Evolutionary conservation across 2,113 vertebrate genomes (phyloP).

Genomic region (Plecturocebus donacophilus): DNA sequence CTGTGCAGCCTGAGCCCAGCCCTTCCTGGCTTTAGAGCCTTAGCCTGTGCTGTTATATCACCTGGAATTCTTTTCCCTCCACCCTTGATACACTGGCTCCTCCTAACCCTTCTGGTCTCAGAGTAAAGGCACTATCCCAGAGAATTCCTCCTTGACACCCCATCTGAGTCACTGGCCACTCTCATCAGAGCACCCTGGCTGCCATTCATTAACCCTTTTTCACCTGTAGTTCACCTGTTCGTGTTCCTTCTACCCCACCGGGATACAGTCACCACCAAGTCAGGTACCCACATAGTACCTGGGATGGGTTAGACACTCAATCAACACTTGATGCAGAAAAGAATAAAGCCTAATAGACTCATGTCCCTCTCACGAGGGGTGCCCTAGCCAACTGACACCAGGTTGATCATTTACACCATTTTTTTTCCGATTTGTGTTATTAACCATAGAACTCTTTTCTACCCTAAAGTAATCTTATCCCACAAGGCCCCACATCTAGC

Average conservation of each 20-base stretch:
- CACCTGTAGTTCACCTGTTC: background rate
- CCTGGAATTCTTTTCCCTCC: background rate
- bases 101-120: background rate
- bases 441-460: background rate
- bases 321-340: background rate
- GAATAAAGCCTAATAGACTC: background rate
- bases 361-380: background rate
- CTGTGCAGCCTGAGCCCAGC: background rate
- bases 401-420: background rate
- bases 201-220: background rate
- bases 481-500: background rate
- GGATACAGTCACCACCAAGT: background rate
- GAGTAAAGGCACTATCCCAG: background rate
- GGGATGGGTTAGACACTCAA: background rate
- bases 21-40: background rate
- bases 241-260: background rate
- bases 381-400: background rate
- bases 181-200: too few species aligned
- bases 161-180: background rate
- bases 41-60: background rate
- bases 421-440: background rate
- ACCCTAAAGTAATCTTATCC: background rate
- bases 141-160: background rate
- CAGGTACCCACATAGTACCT: background rate
- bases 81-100: background rate